Percentiles rank a stretch among this genome's conserved stretches.
phyloP scores from a whole-genome alignment of 1,140 invertebrate genomes.

The Bombus sibiricus region DNA sequence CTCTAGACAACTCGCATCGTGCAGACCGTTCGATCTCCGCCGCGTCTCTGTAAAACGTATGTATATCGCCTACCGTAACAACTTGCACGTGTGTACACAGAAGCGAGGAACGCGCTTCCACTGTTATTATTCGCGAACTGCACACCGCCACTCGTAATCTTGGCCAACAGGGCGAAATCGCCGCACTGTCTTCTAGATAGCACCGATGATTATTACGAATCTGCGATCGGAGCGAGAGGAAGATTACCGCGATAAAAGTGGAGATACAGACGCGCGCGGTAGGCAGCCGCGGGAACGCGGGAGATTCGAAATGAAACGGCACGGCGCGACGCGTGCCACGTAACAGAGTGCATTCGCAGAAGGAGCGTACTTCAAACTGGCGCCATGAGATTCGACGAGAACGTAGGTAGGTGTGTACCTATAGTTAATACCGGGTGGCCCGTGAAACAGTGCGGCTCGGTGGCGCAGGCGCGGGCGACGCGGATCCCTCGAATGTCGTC shows the following conservation, averaged over 20 bases:
- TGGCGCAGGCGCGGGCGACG: slow-evolving; percentile 71
- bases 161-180: background rate
- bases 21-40: slow-evolving; percentile 20
- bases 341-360: slow-evolving; percentile 78
- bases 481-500: slow-evolving; percentile 67
- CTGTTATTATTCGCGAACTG: no score
- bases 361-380: slow-evolving; percentile 82
- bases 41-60: background rate
- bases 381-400: slow-evolving; percentile 78
- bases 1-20: background rate
- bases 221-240: background rate
- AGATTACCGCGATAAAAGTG: background rate
- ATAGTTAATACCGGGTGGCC: slow-evolving; percentile 66
- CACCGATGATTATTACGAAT: background rate
- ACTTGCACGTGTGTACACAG: slow-evolving; percentile 41
- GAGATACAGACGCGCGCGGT: background rate
- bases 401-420: slow-evolving; percentile 74
- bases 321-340: slow-evolving; percentile 43
- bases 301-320: slow-evolving; percentile 48
- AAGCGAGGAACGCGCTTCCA: background rate
- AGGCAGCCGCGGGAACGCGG: slow-evolving; percentile 5
- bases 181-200: background rate
- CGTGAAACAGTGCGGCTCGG: slow-evolving; percentile 50
- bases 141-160: background rate
- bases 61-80: slow-evolving; percentile 17